A percentile compares a stretch with the other conserved stretches of the same genome.
Conservation (phyloP, 1,140 invertebrate species). For the Papilio aristodemus region DNA sequence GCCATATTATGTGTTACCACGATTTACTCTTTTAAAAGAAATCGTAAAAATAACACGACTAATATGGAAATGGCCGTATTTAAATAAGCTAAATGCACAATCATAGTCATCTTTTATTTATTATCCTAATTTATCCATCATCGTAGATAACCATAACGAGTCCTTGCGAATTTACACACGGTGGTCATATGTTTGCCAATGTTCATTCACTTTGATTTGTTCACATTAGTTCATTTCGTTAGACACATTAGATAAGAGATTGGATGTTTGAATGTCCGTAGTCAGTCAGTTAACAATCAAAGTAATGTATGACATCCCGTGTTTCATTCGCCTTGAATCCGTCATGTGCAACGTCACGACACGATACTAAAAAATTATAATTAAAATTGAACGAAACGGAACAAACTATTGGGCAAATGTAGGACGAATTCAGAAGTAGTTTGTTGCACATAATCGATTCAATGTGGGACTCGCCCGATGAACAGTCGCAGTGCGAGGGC, state of each 20-base stretch:
- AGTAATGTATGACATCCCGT: conserved; percentile 81
- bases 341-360: conserved; percentile 78
- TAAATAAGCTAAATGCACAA: conserved; percentile 27
- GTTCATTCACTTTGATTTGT: conserved; percentile 72
- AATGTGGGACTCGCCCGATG: conserved; percentile 82
- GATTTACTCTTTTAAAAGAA: not conserved
- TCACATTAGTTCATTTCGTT: conserved; percentile 71
- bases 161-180: conserved; percentile 79
- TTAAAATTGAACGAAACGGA: conserved; percentile 53
- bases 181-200: conserved; percentile 78
- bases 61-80: conserved; percentile 10
- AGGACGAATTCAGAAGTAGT: conserved; percentile 81
- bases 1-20: not conserved
- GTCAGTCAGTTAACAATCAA: conserved; percentile 74
- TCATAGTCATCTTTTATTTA: conserved; percentile 28
- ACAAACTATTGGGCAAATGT: conserved; percentile 60
- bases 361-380: conserved; percentile 56
- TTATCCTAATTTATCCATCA: conserved; percentile 38
- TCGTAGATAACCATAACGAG: conserved; percentile 54
- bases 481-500: conserved; percentile 79
- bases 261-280: conserved; percentile 79
- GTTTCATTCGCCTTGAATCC: conserved; percentile 80
- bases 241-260: conserved; percentile 70
- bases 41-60: not conserved
- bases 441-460: conserved; percentile 82